phyloP scores from a whole-genome alignment of 2,113 vertebrate species.

The Anoplopoma fimbria region DNA sequence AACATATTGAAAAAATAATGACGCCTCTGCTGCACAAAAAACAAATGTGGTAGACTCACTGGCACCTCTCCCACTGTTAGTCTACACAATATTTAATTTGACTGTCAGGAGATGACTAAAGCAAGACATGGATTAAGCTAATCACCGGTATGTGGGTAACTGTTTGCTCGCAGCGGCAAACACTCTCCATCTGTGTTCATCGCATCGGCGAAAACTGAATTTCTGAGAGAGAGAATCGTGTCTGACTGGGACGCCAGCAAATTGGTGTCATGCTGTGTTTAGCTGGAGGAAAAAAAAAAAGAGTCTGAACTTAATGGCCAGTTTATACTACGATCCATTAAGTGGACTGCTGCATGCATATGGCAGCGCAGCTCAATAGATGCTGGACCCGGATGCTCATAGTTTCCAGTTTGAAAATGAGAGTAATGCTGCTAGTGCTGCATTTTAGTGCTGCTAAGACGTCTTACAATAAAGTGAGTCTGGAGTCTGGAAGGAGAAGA shows the following conservation, averaged over 20 bases:
- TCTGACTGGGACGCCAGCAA: slow-evolving; percentile 45
- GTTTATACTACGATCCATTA: slow-evolving; percentile 33
- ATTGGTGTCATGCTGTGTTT: slow-evolving; percentile 62
- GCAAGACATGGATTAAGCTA: slow-evolving; percentile 49
- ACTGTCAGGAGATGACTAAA: slow-evolving; percentile 53
- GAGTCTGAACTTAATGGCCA: slow-evolving; percentile 19
- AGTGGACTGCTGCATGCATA: background rate
- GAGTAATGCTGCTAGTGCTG: background rate
- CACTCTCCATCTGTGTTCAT: slow-evolving; percentile 46
- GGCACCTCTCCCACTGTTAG: slow-evolving; percentile 12
- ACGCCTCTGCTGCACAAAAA: slow-evolving; percentile 21
- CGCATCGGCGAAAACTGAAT: slow-evolving; percentile 8
- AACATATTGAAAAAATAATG: slow-evolving; percentile 40
- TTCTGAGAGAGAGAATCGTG: slow-evolving; percentile 17
- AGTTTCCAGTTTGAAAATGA: background rate
- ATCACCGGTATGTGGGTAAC: slow-evolving; percentile 55
- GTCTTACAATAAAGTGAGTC: background rate
- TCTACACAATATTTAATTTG: slow-evolving; percentile 55
- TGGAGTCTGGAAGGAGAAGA: background rate
- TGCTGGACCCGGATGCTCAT: background rate
- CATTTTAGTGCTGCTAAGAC: background rate
- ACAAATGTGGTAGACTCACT: slow-evolving; percentile 25
- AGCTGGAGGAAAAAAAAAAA: slow-evolving; percentile 41
- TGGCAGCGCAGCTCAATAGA: background rate
- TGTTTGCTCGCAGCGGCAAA: slow-evolving; percentile 54